Evolutionary conservation across 2,888 invertebrate species (phyloP).

Genomic region (Bruchidius siliquastri): DNA sequence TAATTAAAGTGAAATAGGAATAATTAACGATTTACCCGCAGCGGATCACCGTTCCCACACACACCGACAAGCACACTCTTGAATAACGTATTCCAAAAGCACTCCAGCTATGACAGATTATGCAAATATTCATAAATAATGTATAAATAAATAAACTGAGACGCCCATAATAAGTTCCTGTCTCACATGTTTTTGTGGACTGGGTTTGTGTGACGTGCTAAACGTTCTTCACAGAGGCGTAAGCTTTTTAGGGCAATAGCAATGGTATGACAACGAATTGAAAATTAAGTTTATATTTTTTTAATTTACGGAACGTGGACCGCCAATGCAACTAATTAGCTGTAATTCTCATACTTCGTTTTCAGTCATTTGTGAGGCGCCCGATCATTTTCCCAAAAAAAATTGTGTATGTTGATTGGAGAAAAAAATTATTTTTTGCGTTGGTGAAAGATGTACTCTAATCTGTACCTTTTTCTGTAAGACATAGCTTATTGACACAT

Average conservation of each 20-base stretch:
- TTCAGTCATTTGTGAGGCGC: no score
- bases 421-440: no score
- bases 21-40: slow-evolving; percentile 1
- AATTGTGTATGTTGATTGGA: no score
- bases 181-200: slow-evolving; percentile 1
- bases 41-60: slow-evolving; percentile 1
- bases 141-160: slow-evolving; percentile 11
- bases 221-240: not conserved
- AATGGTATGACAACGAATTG: not conserved
- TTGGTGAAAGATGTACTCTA: no score
- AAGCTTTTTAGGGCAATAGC: not conserved
- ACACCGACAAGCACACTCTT: slow-evolving; percentile 12
- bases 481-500: no score
- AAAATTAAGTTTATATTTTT: not conserved
- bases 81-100: slow-evolving; percentile 12
- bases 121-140: slow-evolving; percentile 15
- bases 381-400: no score
- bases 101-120: slow-evolving; percentile 11
- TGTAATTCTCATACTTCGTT: no score
- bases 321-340: no score
- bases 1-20: not conserved
- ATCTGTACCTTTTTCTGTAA: no score
- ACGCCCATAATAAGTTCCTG: slow-evolving; percentile 4
- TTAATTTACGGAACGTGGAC: no score
- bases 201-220: not conserved